Percentiles rank a stretch among this genome's conserved stretches.
Conservation (phyloP, 2,113 vertebrate species). For the Psophia crepitans region DNA sequence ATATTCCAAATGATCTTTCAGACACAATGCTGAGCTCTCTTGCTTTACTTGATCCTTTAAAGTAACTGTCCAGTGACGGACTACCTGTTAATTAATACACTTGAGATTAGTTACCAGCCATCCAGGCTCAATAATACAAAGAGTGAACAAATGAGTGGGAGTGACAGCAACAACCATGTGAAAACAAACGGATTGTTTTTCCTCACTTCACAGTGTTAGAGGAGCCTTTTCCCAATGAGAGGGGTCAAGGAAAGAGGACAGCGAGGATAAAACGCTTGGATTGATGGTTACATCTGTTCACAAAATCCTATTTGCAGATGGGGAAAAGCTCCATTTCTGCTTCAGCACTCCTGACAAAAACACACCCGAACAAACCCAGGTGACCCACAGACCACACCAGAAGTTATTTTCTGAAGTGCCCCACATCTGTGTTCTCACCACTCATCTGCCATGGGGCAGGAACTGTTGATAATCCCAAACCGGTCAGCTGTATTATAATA, state of each 20-base stretch:
- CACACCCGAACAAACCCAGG: neutral
- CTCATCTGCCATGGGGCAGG: neutral
- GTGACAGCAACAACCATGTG: constrained; percentile 27
- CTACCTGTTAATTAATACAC: constrained; percentile 42
- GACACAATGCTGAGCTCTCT: neutral
- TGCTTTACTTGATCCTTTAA: constrained; percentile 8
- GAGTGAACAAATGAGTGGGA: neutral
- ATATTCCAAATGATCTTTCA: neutral
- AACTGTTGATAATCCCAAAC: neutral
- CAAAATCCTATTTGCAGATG: constrained; percentile 42
- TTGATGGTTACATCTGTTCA: constrained; percentile 39
- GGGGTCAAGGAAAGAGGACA: constrained; percentile 33
- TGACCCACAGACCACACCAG: neutral
- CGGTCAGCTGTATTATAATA: neutral
- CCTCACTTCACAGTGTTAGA: neutral
- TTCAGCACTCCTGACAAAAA: neutral
- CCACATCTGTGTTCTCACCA: neutral
- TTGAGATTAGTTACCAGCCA: neutral
- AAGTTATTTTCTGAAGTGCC: neutral
- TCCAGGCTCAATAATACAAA: neutral
- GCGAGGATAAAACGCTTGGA: constrained; percentile 6
- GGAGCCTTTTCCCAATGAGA: neutral
- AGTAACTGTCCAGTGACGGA: neutral
- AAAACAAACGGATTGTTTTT: constrained; percentile 3
- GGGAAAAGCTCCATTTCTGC: neutral